Base-by-base conservation (phyloP, 2,797 vertebrate species). In the Centroberyx gerrardi region DNA sequence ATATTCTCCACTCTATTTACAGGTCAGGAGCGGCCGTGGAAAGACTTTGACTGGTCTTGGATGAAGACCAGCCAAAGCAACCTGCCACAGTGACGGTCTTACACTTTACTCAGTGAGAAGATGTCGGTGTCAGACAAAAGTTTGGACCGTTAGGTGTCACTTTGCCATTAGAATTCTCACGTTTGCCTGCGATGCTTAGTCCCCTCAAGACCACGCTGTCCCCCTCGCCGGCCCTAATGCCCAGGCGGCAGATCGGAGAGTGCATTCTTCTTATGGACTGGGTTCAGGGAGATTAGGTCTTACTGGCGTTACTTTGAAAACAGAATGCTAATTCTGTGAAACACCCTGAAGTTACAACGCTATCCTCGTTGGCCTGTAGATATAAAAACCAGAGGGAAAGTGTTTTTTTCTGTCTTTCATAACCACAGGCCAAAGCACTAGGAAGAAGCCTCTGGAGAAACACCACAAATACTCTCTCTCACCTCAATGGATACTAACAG, bases 151-250 rank as follows among this genome's bases (percentile, higher is more conserved):
- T 90, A 89, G 80, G 84, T 70, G 59, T 92, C 85, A 86, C 63
- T 89, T 71, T 86, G 82, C 88, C 87, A 94, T 95, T 94, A 94
- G 94, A 94, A 93, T 94, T 95, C 93, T 94, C 94, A 94, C 93
- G 92, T 93, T 93, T 91, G 87, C 92, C 93, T 93, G 92, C 83
- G 83, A 94, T 93, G 93, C 93, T 94, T 94, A 87, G 85, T 93
- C 91, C 92, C 91, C 92, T 94, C 92, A 93, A 94, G 93, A 94
- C 92, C 90, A 90, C 90, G 92, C 94, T 94, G 93, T 90, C 87
- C 78, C 90, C 94, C 89, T 90, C 90, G 92, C 91, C 86, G 80
- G 81, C 81, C 83, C 87, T 93, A 84, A 78, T 74, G 4, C 74
- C 76, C 80, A 80, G 82, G 81, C 78, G 78, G 86, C 85, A 76